These are phyloP conservation scores for Parauchenoglanis punctatus DNA, from an alignment of 2,797 vertebrate species.

Conservation along the genomic window DNA sequence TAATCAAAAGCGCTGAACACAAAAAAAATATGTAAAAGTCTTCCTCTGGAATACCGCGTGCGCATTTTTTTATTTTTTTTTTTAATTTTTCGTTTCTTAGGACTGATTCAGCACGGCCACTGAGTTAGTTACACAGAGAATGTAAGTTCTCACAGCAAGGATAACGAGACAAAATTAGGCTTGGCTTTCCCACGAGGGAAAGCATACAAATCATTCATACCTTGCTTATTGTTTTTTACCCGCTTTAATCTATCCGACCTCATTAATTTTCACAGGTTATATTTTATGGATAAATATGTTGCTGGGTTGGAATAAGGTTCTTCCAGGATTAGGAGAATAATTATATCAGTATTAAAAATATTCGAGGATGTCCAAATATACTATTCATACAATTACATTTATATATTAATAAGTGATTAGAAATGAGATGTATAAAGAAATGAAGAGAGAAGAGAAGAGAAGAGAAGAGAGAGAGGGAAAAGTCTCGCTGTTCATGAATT, in stretches of 20 bases:
- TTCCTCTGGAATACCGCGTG: not conserved
- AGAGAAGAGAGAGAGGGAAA: not conserved
- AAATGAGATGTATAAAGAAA: not conserved
- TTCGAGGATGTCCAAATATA: not conserved
- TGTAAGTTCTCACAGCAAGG: constrained; percentile 1
- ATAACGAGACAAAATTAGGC: constrained; percentile 22
- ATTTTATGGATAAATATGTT: not conserved
- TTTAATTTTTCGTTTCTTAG: not conserved
- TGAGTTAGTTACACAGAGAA: not conserved
- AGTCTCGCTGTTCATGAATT: not conserved
- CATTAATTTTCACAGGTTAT: not conserved
- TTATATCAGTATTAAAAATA: not conserved
- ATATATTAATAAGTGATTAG: not conserved
- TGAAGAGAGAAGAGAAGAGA: not conserved
- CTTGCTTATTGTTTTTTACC: not conserved
- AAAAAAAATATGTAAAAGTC: not conserved
- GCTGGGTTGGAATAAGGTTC: not conserved
- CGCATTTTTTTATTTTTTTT: not conserved
- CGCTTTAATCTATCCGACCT: not conserved
- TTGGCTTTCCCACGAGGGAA: not conserved
- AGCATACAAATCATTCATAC: constrained; percentile 7
- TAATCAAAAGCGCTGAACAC: not conserved
- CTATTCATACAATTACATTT: not conserved
- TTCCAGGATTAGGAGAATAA: not conserved
- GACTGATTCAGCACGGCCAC: not conserved